A percentile compares a stretch with the other conserved stretches of the same genome.
Conservation (phyloP, 2,797 vertebrate genomes). For the Chelonia mydas region DNA sequence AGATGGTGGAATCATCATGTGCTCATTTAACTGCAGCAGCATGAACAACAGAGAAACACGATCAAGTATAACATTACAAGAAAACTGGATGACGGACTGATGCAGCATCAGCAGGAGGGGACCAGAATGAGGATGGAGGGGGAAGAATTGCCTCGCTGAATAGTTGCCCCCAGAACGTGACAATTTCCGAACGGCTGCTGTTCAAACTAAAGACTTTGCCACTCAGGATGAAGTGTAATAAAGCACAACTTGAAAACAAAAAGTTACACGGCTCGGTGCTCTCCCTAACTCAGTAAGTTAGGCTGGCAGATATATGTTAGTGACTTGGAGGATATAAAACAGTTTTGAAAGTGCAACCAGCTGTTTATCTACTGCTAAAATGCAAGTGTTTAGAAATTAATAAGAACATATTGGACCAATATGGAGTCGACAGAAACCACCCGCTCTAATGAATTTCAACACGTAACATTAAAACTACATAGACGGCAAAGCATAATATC, state of each 20-base stretch:
- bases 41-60: neutral
- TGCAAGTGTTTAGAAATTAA: slow-evolving; percentile 17
- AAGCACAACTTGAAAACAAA: neutral
- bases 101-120: fast-evolving
- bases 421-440: neutral
- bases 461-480: fast-evolving
- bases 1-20: neutral
- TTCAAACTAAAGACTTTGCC: neutral
- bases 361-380: slow-evolving; percentile 18
- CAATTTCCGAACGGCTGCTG: fast-evolving
- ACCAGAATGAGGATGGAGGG: neutral
- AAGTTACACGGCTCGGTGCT: fast-evolving
- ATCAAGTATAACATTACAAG: neutral
- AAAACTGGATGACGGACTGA: neutral
- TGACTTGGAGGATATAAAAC: fast-evolving
- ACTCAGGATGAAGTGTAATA: neutral
- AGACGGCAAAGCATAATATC: neutral
- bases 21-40: neutral
- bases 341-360: neutral
- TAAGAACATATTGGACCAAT: slow-evolving; percentile 1
- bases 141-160: fast-evolving
- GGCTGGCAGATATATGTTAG: neutral
- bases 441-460: neutral
- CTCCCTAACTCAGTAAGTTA: fast-evolving
- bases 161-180: neutral